A percentile compares a stretch with the other conserved stretches of the same genome.
Evolutionary conservation across 2,113 vertebrate genomes (phyloP).

Genomic region (Australoheros scitulus): DNA sequence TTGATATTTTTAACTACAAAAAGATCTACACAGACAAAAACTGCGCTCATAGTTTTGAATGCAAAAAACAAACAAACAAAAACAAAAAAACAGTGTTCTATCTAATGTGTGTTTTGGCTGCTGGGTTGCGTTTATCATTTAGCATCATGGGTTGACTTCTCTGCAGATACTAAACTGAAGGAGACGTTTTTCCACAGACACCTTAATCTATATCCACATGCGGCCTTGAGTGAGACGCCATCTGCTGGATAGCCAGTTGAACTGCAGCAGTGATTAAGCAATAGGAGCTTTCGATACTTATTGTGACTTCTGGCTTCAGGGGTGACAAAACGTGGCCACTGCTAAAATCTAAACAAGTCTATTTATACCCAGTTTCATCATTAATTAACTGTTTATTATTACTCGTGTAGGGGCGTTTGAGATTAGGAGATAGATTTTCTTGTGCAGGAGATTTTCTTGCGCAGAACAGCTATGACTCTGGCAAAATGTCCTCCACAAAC

Average conservation of each 20-base stretch:
- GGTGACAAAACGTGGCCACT: neutral
- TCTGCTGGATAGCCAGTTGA: constrained; percentile 32
- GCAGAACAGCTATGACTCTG: neutral
- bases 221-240: neutral
- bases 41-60: no score
- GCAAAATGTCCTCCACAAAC: no score
- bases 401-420: neutral
- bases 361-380: neutral
- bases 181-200: neutral
- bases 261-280: neutral
- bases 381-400: neutral
- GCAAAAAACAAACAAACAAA: no score
- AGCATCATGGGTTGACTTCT: neutral
- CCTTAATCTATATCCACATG: neutral
- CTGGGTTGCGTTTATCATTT: neutral
- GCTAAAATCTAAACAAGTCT: neutral
- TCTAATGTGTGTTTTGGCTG: neutral
- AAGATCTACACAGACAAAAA: no score
- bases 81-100: no score
- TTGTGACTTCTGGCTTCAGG: neutral
- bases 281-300: neutral
- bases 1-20: neutral
- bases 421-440: neutral
- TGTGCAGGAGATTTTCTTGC: neutral
- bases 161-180: neutral